Conservation (phyloP, 1,140 invertebrate species). For the Temnothorax nylanderi region DNA sequence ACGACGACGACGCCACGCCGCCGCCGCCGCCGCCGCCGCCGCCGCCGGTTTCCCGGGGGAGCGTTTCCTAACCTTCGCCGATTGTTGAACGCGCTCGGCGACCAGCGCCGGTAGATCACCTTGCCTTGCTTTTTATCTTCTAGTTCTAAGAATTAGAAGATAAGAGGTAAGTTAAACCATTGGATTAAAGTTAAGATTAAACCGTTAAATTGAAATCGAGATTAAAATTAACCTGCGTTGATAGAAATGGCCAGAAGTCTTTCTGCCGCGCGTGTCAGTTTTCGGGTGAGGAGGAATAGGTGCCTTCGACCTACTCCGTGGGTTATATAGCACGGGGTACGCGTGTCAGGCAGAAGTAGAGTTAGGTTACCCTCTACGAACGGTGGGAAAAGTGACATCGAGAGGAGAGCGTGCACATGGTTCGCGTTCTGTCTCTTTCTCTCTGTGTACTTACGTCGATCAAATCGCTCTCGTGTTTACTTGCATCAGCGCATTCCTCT, state of each 20-base stretch:
- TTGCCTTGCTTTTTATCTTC: too few relatives aligned
- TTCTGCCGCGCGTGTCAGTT: background rate
- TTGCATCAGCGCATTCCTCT: background rate
- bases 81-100: background rate
- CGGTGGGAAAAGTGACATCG: background rate
- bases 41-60: background rate
- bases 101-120: too few relatives aligned
- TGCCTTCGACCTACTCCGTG: too few relatives aligned
- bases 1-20: background rate
- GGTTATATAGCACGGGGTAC: too few relatives aligned
- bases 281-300: too few relatives aligned
- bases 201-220: too few relatives aligned
- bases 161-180: too few relatives aligned
- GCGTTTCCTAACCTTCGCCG: background rate
- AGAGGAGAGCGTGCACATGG: slow-evolving; percentile 32
- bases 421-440: background rate
- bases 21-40: background rate
- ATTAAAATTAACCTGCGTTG: too few relatives aligned
- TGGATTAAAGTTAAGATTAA: too few relatives aligned
- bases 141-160: too few relatives aligned
- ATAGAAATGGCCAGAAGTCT: too few relatives aligned
- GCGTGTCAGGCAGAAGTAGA: background rate
- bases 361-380: background rate
- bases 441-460: background rate
- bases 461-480: background rate